phyloP scores from a whole-genome alignment of 2,797 vertebrate species.

The Danio tinwini region DNA sequence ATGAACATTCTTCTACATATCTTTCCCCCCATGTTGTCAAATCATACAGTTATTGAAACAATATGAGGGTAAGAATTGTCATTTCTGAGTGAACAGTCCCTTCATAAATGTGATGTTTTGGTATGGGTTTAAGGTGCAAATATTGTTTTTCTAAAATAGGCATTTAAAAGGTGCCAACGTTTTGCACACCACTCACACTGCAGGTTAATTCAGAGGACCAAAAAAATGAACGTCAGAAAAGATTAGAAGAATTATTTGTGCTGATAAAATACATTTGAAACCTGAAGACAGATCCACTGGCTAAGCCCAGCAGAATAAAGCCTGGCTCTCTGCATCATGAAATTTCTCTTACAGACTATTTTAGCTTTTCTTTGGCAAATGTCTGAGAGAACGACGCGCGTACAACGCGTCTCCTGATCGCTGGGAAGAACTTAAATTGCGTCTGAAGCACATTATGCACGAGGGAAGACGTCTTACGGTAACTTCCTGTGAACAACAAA shows the following conservation, averaged over 20 bases:
- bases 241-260: constrained; percentile 83
- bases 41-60: background rate
- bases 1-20: background rate
- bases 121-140: constrained; percentile 85
- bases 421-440: constrained; percentile 55
- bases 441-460: constrained; percentile 46
- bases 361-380: constrained; percentile 84
- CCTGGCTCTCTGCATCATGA: constrained; percentile 71
- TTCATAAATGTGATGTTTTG: constrained; percentile 76
- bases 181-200: constrained; percentile 73
- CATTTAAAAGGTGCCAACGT: constrained; percentile 73
- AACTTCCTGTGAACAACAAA: constrained; percentile 41
- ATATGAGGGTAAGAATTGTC: background rate
- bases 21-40: background rate
- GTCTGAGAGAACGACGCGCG: constrained; percentile 73
- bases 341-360: constrained; percentile 71
- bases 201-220: constrained; percentile 63
- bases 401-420: constrained; percentile 59
- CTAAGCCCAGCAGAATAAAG: constrained; percentile 80
- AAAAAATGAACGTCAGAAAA: constrained; percentile 70
- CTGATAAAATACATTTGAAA: constrained; percentile 86
- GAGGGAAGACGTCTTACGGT: constrained; percentile 69
- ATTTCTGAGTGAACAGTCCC: constrained; percentile 66
- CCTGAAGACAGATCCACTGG: constrained; percentile 91
- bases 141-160: constrained; percentile 78